Evolutionary conservation across 2,888 invertebrate genomes (phyloP), one percentile per base, ranked within the genome.

Genomic region (Drosophila pseudotalamancana): DNA sequence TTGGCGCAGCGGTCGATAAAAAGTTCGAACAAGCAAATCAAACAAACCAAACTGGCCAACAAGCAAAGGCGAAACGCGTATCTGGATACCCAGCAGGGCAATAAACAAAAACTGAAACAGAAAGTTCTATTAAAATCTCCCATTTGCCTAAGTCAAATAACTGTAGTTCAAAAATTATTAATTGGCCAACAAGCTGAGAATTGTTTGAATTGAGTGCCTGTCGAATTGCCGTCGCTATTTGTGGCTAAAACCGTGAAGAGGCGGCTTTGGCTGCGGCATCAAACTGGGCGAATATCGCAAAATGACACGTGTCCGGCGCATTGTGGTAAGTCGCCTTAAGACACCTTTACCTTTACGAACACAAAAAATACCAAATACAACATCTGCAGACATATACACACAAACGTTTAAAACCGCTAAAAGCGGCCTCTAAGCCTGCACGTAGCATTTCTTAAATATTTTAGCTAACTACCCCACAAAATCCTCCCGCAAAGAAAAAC

Each of bases 1-100:
- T 89, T 86, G 85, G 79, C 88, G 79, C 84, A 88, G 79, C 87
- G 89, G 90, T 90, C 88, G 89, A 86, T 87, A 84, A 71, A 73
- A 29, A 39, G 6, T 57, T 43, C 12, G 23, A 46, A 63, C 45
- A 27, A 48, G 31, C 21, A 46, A 37, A 37, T 21, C 49, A 43
- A 54, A 29, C 16, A 37, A 35, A 18, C n/a, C 18, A 14, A 48
- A 40, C 23, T 56, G 25, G 18, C 31, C 9, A 27, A 46, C 54
- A 61, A 50, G 49, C 71, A 76, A 43, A n/a, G 60, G 65, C 27
- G 65, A 75, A 75, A 65, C 59, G 69, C 71, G 75, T 71, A 34
- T 70, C 61, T 75, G 55, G 62, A 37, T 25, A 32, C 18, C 37
- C 39, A 62, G 32, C 39, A 6, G 43, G 29, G 29, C 12, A 14